Evolutionary conservation across 1,140 invertebrate species (phyloP).

Genomic region (Habropoda laboriosa): DNA sequence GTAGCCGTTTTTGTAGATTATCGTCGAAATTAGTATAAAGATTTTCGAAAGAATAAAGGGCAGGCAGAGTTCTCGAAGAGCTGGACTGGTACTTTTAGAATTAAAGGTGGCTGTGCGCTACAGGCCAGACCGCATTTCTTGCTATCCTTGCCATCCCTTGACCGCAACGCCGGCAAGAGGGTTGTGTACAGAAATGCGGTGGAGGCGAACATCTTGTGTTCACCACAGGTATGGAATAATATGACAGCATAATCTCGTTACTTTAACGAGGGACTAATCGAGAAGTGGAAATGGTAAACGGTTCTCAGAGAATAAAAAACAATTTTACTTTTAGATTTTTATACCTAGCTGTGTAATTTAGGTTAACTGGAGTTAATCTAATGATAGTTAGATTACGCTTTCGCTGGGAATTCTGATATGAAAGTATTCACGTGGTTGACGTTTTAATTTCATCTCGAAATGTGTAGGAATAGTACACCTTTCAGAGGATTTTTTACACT

Average conservation of each 20-base stretch:
- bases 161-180: constrained; percentile 54
- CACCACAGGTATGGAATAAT: constrained; percentile 42
- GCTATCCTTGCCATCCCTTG: constrained; percentile 52
- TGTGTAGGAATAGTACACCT: no score
- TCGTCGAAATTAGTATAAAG: no score
- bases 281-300: background rate
- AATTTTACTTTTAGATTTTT: background rate
- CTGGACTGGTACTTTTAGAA: constrained; percentile 13
- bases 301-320: background rate
- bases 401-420: no score
- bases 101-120: constrained; percentile 33
- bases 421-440: no score
- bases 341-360: background rate
- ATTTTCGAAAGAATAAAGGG: background rate
- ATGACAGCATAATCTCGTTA: constrained; percentile 39
- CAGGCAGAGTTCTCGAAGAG: constrained; percentile 20
- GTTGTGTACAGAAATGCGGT: constrained; percentile 52
- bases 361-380: no score
- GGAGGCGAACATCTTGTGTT: constrained; percentile 49
- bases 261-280: constrained; percentile 25
- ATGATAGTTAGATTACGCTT: no score
- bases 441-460: no score
- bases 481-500: no score
- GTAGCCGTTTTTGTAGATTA: no score
- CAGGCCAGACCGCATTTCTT: constrained; percentile 52